Evolutionary conservation across 2,888 invertebrate genomes (phyloP).

Genomic region (Atrina japonica): DNA sequence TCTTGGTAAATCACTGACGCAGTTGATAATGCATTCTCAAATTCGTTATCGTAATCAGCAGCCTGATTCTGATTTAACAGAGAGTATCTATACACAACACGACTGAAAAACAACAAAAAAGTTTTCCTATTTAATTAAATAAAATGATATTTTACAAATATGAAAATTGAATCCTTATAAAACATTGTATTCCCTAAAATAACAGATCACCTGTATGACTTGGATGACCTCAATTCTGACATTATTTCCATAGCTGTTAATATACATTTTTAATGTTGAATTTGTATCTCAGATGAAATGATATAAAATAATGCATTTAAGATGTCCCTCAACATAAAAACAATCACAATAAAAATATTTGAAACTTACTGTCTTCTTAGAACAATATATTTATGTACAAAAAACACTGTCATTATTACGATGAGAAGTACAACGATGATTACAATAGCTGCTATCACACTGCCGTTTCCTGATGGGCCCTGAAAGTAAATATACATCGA

Average conservation of each 20-base stretch:
- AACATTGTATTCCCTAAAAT: no score
- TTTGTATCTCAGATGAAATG: no score
- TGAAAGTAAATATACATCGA: background rate
- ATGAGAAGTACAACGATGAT: slow-evolving; percentile 56
- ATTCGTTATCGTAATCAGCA: slow-evolving; percentile 59
- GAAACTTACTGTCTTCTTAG: slow-evolving; percentile 71
- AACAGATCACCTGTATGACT: no score
- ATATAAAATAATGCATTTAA: no score
- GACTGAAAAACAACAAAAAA: slow-evolving; percentile 54
- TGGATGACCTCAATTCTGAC: no score
- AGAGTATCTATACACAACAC: slow-evolving; percentile 71
- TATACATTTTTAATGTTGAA: no score
- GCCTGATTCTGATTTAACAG: slow-evolving; percentile 63
- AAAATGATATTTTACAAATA: no score
- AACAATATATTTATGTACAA: slow-evolving; percentile 67
- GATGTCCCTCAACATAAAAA: no score
- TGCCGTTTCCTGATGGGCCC: slow-evolving; percentile 23
- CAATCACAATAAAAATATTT: no score
- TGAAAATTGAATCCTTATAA: no score
- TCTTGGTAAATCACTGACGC: slow-evolving; percentile 62
- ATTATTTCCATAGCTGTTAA: no score
- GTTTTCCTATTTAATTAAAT: background rate
- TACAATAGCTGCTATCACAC: slow-evolving; percentile 50
- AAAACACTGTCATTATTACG: slow-evolving; percentile 59
- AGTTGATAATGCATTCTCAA: slow-evolving; percentile 64